Base-by-base conservation (phyloP, 2,888 invertebrate species). In the Ophraella communa region DNA sequence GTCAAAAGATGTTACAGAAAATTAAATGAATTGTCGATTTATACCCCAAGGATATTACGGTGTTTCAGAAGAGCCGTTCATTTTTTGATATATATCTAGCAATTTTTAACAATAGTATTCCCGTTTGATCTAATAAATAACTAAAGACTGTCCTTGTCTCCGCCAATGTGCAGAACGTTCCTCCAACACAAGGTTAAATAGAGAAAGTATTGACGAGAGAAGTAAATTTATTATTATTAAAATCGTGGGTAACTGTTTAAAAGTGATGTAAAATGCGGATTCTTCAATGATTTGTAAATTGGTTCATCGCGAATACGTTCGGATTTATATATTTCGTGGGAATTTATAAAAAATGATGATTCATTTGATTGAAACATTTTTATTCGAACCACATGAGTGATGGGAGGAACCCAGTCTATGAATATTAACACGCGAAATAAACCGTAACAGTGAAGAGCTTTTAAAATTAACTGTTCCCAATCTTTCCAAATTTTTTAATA, bases 231-330 rank as follows among this genome's bases (percentile, higher is more conserved):
- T 60, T 60, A 52, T 60, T 60, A 60, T 60, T 60, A 60, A 53
- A 60, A 60, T 60, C 60, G 60, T 60, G 60, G 52, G 42, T 60
- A 60, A 60, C 52, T 60, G 59, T 59, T 59, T 52, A 59, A 59
- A 59, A 52, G 60, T 60, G 60, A 60, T 60, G 60, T 23, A 60
- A 60, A 60, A 60, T 52, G 60, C 60, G 60, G 60, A 60, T 60
- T 60, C 60, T 60, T 60, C 60, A 20, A 60, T 52, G 27, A 52
- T 60, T 60, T 60, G 52, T 44, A 60, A 60, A 52, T 52, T 60
- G 52, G 60, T 60, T 44, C 60, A 27, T 42, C 30, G 60, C 52
- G 42, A 30, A 35, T 44, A 39, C 52, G 17, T 21, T 60, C 49
- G 53, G 23, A 27, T 44, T 60, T 14, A 17, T 39, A 8, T 42